Evolutionary conservation across 2,888 invertebrate species (phyloP).

Genomic region (Piscicola geometra): DNA sequence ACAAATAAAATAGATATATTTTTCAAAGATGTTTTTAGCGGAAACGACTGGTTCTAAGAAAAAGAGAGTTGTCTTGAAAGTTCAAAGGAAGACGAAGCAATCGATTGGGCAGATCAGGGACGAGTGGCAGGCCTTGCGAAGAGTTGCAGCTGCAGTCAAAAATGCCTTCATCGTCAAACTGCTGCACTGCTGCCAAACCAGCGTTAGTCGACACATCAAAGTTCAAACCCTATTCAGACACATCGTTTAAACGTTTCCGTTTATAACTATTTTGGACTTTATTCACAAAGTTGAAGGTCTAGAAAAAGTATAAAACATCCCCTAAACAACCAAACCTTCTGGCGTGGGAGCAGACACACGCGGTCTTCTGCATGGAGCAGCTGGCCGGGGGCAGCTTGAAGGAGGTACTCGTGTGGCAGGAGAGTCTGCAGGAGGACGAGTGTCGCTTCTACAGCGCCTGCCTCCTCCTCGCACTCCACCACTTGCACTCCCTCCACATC

Average conservation of each 20-base stretch:
- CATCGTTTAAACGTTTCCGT: background rate
- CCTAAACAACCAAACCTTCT: background rate
- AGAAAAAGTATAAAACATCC: background rate
- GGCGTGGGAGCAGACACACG: background rate
- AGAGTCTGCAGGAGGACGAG: background rate
- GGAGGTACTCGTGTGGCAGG: background rate
- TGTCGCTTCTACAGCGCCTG: background rate
- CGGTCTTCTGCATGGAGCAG: background rate
- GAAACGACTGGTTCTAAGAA: background rate
- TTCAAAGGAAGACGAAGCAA: background rate
- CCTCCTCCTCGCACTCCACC: background rate
- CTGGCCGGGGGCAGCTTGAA: background rate
- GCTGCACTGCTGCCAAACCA: background rate
- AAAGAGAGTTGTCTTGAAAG: background rate
- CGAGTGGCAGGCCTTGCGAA: background rate
- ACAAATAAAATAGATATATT: background rate
- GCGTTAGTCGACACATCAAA: too few relatives aligned
- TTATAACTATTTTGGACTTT: background rate
- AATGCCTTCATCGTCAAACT: background rate
- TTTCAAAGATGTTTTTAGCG: background rate
- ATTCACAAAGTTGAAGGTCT: background rate
- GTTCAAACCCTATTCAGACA: background rate
- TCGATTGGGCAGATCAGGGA: background rate
- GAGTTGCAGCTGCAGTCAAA: background rate
- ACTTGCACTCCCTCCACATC: slow-evolving; percentile 10